A percentile compares a stretch with the other conserved stretches of the same genome.
These are phyloP conservation scores for Tragelaphus eurycerus DNA, from an alignment of 2,797 vertebrate genomes.

Conservation along the genomic window DNA sequence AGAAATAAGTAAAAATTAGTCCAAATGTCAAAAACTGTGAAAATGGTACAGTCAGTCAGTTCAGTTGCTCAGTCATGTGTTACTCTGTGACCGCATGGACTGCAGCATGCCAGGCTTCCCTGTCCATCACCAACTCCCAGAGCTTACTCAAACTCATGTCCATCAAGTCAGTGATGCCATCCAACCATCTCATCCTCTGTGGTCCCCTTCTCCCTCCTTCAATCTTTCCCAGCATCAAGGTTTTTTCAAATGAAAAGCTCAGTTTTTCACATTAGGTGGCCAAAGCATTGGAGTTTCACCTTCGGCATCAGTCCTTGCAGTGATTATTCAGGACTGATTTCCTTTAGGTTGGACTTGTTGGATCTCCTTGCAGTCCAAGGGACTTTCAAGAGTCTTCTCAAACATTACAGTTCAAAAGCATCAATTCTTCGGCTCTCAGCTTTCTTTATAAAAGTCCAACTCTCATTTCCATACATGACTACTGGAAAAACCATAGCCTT, in stretches of 20 bases:
- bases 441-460: neutral
- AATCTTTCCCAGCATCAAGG: neutral
- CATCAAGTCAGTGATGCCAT: neutral
- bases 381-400: neutral
- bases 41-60: neutral
- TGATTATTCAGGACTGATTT: neutral
- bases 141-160: neutral
- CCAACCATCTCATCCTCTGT: neutral
- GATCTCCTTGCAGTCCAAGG: neutral
- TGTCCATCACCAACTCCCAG: neutral
- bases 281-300: neutral
- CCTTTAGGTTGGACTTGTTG: neutral
- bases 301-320: neutral
- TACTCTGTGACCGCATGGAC: neutral
- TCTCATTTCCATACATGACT: neutral
- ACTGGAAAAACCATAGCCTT: neutral
- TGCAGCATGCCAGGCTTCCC: neutral
- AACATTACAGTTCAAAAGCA: neutral
- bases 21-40: neutral
- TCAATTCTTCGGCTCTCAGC: accelerated
- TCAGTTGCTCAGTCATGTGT: neutral
- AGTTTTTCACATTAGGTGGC: neutral
- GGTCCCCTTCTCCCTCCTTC: neutral
- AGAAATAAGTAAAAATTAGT: neutral
- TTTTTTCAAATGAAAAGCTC: neutral